phyloP scores from a whole-genome alignment of 2,797 vertebrate species.

The Chaetophractus vellerosus region DNA sequence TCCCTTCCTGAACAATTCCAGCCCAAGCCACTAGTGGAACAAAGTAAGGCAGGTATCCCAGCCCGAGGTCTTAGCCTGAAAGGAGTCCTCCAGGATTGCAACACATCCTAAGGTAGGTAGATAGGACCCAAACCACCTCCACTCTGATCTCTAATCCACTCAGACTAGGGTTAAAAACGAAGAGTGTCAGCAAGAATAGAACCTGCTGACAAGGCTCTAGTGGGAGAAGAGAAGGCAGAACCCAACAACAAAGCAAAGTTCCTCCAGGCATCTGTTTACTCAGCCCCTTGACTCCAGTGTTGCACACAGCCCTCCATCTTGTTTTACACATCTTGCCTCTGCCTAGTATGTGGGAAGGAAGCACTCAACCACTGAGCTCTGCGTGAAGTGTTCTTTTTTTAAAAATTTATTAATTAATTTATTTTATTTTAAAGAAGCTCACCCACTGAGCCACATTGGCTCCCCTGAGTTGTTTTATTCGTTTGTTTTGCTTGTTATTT shows the following conservation, averaged over 20 bases:
- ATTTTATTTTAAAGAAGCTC: no score
- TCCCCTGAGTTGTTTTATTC: no score
- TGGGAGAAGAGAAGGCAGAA: not conserved
- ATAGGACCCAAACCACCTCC: not conserved
- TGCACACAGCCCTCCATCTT: not conserved
- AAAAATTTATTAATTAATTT: no score
- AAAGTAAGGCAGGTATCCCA: not conserved
- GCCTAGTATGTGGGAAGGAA: no score
- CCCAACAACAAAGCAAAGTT: not conserved
- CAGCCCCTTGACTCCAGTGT: not conserved
- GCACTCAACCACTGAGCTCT: not conserved
- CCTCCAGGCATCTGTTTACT: not conserved
- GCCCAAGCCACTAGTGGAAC: not conserved
- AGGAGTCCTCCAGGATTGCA: not conserved
- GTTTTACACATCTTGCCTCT: no score
- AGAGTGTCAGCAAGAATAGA: not conserved
- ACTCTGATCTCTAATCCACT: not conserved
- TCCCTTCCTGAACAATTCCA: not conserved
- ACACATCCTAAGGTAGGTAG: not conserved
- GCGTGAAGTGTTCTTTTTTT: no score
- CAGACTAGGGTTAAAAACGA: not conserved
- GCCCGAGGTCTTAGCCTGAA: not conserved
- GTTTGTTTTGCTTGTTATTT: no score
- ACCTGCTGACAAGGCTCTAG: not conserved
- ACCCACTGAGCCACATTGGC: no score